These are phyloP conservation scores for Brachionus rubens DNA, from an alignment of 1,140 invertebrate species.

Conservation along the genomic window DNA sequence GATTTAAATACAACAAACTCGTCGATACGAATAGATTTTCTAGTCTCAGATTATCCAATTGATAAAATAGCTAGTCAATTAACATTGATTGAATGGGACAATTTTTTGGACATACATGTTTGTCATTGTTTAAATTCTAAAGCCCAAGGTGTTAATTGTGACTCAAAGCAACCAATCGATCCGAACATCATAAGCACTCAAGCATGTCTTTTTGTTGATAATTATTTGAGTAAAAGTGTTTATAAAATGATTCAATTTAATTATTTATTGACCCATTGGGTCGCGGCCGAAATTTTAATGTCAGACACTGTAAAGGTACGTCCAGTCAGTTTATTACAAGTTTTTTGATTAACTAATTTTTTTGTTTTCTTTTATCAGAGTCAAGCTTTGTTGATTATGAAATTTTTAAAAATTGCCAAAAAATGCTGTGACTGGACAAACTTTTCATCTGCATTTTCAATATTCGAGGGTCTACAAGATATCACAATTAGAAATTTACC, in stretches of 20 bases:
- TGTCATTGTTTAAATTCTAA: constrained; percentile 42
- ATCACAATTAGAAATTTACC: constrained; percentile 36
- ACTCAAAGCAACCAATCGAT: constrained; percentile 36
- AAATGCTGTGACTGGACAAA: constrained; percentile 14
- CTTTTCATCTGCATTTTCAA: constrained; percentile 38
- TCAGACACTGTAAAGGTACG: not conserved
- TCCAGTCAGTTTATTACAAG: not conserved
- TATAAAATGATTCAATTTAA: constrained; percentile 47
- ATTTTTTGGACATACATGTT: constrained; percentile 45
- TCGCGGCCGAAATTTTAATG: constrained; percentile 36
- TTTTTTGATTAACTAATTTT: too few species aligned
- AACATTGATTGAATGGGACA: constrained; percentile 42
- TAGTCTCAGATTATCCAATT: constrained; percentile 6
- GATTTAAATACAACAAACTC: constrained; percentile 6
- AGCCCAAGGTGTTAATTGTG: constrained; percentile 43
- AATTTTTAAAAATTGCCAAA: constrained; percentile 39
- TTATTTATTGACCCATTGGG: constrained; percentile 40
- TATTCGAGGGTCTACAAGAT: constrained; percentile 23
- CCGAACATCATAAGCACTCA: constrained; percentile 25
- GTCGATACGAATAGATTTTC: not conserved
- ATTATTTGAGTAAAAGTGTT: constrained; percentile 41
- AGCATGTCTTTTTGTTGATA: constrained; percentile 22
- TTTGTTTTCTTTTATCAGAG: not conserved
- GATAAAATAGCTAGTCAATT: constrained; percentile 41
- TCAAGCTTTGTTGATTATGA: constrained; percentile 21